Evolutionary conservation across 2,797 vertebrate species (phyloP), one percentile per base, ranked within the genome.

Genomic region (Hozukius guyotensis): DNA sequence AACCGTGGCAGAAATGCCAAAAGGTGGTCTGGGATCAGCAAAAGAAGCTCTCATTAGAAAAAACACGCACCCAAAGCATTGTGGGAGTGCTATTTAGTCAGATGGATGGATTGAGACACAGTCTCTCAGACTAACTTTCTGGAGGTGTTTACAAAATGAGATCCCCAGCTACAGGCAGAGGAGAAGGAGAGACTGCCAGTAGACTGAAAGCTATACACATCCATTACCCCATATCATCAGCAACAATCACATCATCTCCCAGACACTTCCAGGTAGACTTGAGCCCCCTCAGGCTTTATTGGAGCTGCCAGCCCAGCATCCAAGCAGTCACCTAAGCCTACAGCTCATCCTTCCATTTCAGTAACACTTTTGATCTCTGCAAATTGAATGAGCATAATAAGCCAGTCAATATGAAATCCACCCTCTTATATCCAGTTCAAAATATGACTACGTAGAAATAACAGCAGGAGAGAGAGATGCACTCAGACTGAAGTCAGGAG

Each of bases 361-460:
- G 91, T 77, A 91, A 89, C 87, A 90, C 92, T 89, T 93, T 89
- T 95, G 92, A 95, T 95, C 91, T 88, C 83, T 85, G 84, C 85
- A 95, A 93, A 95, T 94, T 93, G 87, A 95, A 95, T 94, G 93
- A 95, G 89, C 82, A 91, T 92, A 96, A 95, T 93, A 92, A 92
- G 91, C 72, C 73, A 87, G 89, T 94, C 92, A 85, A 94, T 95
- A 93, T 93, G 91, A 95, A 94, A 96, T 94, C 88, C 89, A 93
- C 75, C 82, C 86, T 86, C 80, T 79, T 87, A 85, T 87, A 92
- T 89, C 87, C 73, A 85, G 88, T 90, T 92, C 55, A 88, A 91
- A 93, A 91, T 90, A 88, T 83, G 84, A 91, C 90, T 84, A 78
- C 32, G 64, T 69, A 84, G 82, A 92, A 91, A 90, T 87, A 89